These are phyloP conservation scores for Istiophorus platypterus DNA, from an alignment of 2,113 vertebrate species.

Conservation along the genomic window DNA sequence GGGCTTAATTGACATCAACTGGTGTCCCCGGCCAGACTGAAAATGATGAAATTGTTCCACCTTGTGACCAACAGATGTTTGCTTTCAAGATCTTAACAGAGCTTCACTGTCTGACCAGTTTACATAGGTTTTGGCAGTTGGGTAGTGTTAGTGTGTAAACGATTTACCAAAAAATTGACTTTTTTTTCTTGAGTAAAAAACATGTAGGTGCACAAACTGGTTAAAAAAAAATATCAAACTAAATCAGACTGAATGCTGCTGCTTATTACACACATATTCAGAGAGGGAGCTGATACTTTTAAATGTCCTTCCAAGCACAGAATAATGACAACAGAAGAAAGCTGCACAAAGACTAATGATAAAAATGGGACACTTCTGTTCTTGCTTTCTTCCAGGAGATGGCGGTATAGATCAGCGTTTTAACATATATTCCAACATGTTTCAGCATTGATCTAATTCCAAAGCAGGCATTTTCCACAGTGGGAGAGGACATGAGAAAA, in stretches of 20 bases:
- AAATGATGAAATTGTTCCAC: constrained; percentile 71
- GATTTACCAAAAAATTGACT: constrained; percentile 11
- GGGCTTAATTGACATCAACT: constrained; percentile 71
- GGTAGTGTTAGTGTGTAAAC: neutral
- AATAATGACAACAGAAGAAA: neutral
- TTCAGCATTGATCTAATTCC: neutral
- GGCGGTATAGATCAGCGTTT: constrained; percentile 44
- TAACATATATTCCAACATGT: neutral
- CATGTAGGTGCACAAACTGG: neutral
- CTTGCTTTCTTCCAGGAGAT: constrained; percentile 48
- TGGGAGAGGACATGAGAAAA: neutral
- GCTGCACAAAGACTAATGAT: neutral
- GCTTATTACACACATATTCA: neutral
- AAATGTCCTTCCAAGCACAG: neutral
- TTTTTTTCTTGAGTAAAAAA: neutral
- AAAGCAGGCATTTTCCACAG: neutral
- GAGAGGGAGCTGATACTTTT: neutral
- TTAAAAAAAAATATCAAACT: neutral
- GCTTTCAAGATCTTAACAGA: constrained; percentile 38
- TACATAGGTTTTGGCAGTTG: neutral
- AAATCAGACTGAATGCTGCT: neutral
- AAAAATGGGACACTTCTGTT: constrained; percentile 26
- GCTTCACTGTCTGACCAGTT: constrained; percentile 33
- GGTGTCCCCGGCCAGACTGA: constrained; percentile 46
- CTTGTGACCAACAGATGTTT: constrained; percentile 68